These are phyloP conservation scores for Noctua janthina DNA, from an alignment of 2,888 invertebrate species.

Conservation along the genomic window DNA sequence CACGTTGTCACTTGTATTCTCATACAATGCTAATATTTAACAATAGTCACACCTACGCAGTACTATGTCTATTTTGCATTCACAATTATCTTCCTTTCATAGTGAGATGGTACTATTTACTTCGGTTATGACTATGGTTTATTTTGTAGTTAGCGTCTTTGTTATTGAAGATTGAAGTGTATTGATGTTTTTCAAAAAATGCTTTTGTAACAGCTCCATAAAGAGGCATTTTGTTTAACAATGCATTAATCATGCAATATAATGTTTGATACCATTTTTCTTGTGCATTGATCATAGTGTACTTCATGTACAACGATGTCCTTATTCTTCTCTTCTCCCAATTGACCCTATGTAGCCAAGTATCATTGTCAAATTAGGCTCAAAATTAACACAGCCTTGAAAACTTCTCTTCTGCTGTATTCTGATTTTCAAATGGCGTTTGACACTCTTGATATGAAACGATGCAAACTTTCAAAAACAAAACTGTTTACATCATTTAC, in stretches of 20 bases:
- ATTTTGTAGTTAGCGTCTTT: slow-evolving; percentile 1
- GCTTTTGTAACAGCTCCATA: neutral
- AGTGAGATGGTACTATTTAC: slow-evolving; percentile 13
- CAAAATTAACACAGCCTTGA: neutral
- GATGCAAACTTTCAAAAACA: neutral
- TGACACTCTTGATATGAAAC: neutral
- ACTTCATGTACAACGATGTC: neutral
- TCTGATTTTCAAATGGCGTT: neutral
- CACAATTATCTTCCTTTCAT: slow-evolving; percentile 48
- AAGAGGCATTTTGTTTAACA: neutral
- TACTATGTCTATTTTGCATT: slow-evolving; percentile 49
- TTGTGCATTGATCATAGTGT: neutral
- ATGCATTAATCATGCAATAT: neutral
- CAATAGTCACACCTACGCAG: slow-evolving; percentile 59
- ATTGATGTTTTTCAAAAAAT: neutral
- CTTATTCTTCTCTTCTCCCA: slow-evolving; percentile 2
- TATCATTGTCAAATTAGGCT: neutral
- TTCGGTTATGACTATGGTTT: slow-evolving; percentile 10
- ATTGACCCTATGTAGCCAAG: slow-evolving; percentile 3
- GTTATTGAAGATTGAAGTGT: neutral
- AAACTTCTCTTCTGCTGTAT: neutral
- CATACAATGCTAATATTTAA: slow-evolving; percentile 51
- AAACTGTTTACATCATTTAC: neutral
- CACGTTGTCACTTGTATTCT: slow-evolving; percentile 49
- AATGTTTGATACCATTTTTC: neutral